Base-by-base conservation (phyloP, 2,113 vertebrate species). In the Maccullochella peelii region DNA sequence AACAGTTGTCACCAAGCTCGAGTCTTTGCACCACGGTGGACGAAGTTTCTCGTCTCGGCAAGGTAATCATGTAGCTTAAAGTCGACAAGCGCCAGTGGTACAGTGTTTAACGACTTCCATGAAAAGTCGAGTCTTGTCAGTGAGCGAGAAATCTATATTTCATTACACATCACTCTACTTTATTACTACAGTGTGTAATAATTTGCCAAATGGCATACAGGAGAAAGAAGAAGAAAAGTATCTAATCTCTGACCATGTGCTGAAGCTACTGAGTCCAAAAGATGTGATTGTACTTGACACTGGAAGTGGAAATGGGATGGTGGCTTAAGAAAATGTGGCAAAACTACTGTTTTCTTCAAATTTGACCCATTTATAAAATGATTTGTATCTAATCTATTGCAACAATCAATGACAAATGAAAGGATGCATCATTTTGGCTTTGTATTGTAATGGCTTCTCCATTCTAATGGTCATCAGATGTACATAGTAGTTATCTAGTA, bases 401-500 rank as follows among this genome's bases (percentile, higher is more conserved):
- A 79, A 30, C 59, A 57, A 38, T 52, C 15, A 42, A 49, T 40
- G 21, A 68, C 63, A 54, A 71, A 57, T 83, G 30, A 72, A 82
- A 49, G 47, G 69, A 70, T 65, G 54, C 63, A 66, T 91, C 72
- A 78, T 77, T 90, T 90, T 77, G 73, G 84, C 82, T 87, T 77
- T 72, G 68, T 52, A 82, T 85, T 78, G 68, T 85, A 84, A 84
- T 58, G 33, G 82, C 68, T 50, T 80, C 77, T 78, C 68, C 82
- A 80, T 91, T 86, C 47, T 85, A 91, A 75, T 61, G 76, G 85
- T 89, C 87, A 89, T 89, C 80, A 90, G 79, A 91, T 94, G 92
- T 94, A 93, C 71, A 89, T 93, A 93, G 81, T 91, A 91, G 75
- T 88, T 84, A 82, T 84, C 83, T 86, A 61, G 79, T 90, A 85